Evolutionary conservation across 2,797 vertebrate species (phyloP).

Genomic region (Bufotes viridis): DNA sequence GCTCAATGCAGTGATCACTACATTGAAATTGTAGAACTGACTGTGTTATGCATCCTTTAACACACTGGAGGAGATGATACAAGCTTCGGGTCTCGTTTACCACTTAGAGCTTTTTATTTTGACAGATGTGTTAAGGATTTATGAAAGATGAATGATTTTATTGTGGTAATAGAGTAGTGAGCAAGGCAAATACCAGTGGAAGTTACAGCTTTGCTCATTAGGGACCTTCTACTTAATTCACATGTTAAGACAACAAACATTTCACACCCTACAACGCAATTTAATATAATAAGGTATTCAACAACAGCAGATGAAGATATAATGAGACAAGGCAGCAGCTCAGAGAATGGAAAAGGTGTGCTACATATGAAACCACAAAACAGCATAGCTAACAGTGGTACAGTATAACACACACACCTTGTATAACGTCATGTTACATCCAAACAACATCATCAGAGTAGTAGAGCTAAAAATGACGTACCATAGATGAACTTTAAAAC

Average conservation of each 20-base stretch:
- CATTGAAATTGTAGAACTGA: neutral
- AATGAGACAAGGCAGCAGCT: neutral
- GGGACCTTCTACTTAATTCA: constrained; percentile 24
- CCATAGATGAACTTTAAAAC: neutral
- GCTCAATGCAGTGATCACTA: too few species aligned
- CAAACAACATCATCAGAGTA: neutral
- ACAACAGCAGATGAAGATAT: neutral
- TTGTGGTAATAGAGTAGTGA: constrained; percentile 33
- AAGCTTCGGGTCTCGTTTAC: constrained; percentile 28
- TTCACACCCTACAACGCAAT: constrained; percentile 32
- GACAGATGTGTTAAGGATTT: constrained; percentile 44
- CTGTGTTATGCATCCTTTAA: neutral
- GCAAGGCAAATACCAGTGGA: constrained; percentile 17
- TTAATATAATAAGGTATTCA: constrained; percentile 36
- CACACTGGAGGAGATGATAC: neutral
- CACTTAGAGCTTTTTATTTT: constrained; percentile 47
- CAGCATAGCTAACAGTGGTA: neutral
- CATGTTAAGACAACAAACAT: constrained; percentile 43
- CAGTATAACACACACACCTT: neutral
- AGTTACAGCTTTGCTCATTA: constrained; percentile 32
- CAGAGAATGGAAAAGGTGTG: neutral
- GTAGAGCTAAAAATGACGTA: neutral
- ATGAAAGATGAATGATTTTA: constrained; percentile 47
- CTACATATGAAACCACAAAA: neutral
- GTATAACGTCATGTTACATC: neutral